phyloP scores from a whole-genome alignment of 2,797 vertebrate genomes.

The Buphagus erythrorhynchus region DNA sequence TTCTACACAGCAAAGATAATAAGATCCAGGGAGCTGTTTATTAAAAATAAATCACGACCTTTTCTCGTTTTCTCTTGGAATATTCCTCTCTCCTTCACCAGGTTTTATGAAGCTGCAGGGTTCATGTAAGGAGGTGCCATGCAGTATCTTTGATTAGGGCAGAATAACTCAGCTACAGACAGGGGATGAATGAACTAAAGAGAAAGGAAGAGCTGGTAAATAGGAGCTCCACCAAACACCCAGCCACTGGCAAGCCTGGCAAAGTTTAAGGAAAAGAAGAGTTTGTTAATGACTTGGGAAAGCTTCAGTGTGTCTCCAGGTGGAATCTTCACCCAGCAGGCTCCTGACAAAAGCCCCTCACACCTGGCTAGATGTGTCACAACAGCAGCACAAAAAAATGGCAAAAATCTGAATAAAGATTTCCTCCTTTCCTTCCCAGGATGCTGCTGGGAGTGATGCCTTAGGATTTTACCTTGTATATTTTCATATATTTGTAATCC shows the following conservation, averaged over 20 bases:
- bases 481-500: background rate
- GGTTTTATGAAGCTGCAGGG: slow-evolving; percentile 34
- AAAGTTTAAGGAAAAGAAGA: background rate
- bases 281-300: background rate
- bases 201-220: background rate
- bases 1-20: slow-evolving; percentile 8
- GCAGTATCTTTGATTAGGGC: background rate
- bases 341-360: background rate
- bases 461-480: background rate
- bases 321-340: background rate
- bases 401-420: background rate
- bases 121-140: background rate
- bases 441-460: background rate
- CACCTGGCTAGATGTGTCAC: background rate
- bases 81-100: slow-evolving; percentile 27
- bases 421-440: background rate
- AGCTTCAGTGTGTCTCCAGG: background rate
- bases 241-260: background rate
- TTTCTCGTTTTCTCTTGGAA: slow-evolving; percentile 28
- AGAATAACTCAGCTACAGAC: background rate
- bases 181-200: background rate
- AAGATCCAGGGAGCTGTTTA: slow-evolving; percentile 35
- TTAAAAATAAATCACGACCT: slow-evolving; percentile 25
- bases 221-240: background rate
- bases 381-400: background rate